phyloP scores from a whole-genome alignment of 1,140 invertebrate species.

The Atta cephalotes region DNA sequence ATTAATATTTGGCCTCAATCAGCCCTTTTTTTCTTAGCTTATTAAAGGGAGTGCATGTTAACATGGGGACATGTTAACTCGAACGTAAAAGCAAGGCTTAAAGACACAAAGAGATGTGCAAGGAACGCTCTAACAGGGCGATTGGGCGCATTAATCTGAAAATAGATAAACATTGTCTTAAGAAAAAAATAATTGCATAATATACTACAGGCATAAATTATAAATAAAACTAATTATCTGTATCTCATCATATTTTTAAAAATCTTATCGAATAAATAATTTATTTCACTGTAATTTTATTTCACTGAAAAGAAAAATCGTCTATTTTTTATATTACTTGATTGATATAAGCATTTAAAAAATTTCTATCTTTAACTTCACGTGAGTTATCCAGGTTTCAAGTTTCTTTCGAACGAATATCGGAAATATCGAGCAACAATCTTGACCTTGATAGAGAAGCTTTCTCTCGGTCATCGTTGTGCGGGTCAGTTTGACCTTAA shows the following conservation, averaged over 20 bases:
- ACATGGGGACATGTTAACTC: slow-evolving; percentile 41
- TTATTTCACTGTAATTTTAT: neutral
- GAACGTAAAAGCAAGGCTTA: slow-evolving; percentile 48
- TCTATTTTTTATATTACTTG: neutral
- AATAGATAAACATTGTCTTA: slow-evolving; percentile 39
- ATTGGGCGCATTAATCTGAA: slow-evolving; percentile 56
- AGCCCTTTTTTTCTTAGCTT: slow-evolving; percentile 49
- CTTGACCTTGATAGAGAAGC: slow-evolving; percentile 46
- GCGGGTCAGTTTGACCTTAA: slow-evolving; percentile 77
- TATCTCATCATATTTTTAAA: neutral
- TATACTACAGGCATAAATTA: neutral
- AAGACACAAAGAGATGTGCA: slow-evolving; percentile 56
- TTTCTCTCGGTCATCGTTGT: slow-evolving; percentile 73
- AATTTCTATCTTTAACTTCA: neutral
- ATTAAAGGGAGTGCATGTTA: slow-evolving; percentile 18
- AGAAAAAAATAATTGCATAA: slow-evolving; percentile 39
- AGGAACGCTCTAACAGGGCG: slow-evolving; percentile 20
- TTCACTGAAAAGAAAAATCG: neutral
- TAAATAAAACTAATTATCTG: neutral
- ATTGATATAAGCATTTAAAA: neutral
- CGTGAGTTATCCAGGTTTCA: neutral
- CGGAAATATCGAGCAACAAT: slow-evolving; percentile 35
- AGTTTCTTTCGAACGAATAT: slow-evolving; percentile 9
- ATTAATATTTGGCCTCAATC: slow-evolving; percentile 50
- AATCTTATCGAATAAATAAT: neutral